Conservation (phyloP, 2,113 vertebrate species). For the Zapus hudsonius region DNA sequence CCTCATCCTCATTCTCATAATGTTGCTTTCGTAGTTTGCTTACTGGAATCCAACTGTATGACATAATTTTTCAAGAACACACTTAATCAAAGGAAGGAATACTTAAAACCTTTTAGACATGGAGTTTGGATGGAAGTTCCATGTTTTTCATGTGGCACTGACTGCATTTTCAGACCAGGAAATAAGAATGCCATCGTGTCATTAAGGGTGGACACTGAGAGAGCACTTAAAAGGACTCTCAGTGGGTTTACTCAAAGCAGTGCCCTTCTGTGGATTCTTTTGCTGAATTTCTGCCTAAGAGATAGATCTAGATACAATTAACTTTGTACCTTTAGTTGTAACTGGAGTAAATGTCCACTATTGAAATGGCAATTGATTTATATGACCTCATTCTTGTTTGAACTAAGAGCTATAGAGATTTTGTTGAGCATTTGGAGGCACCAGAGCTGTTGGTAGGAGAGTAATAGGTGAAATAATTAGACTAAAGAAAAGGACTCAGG, state of each 20-base stretch:
- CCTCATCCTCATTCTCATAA: background rate
- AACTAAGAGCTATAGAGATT: background rate
- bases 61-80: slow-evolving; percentile 19
- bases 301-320: background rate
- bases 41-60: slow-evolving; percentile 20
- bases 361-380: background rate
- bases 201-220: background rate
- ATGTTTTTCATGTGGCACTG: background rate
- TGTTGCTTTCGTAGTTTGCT: slow-evolving; percentile 31
- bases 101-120: background rate
- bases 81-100: background rate
- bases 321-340: background rate
- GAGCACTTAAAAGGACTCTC: background rate
- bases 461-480: background rate
- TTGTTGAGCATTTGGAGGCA: background rate
- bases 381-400: background rate
- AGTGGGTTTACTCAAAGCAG: background rate
- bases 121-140: background rate
- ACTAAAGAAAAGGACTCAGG: background rate
- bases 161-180: background rate
- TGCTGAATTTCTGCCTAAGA: background rate
- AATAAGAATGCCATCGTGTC: background rate
- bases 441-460: background rate
- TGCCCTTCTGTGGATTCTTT: background rate
- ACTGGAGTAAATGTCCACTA: background rate